Evolutionary conservation across 2,888 invertebrate genomes (phyloP).

Genomic region (Drosophila subsilvestris): DNA sequence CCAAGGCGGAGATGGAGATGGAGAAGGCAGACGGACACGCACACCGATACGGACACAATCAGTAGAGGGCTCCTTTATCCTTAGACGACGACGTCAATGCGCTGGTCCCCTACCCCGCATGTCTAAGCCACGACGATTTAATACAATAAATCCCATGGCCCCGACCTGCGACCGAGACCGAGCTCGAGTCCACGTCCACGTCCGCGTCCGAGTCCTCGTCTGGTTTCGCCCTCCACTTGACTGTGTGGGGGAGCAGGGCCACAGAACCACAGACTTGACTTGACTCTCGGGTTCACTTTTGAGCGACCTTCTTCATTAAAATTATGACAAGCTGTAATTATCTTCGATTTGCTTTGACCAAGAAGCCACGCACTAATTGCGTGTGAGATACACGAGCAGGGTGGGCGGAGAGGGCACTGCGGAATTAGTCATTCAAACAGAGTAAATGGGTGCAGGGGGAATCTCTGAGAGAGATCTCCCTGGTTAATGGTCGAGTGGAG

Average conservation of each 20-base stretch:
- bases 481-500: not conserved
- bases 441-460: not conserved
- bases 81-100: slow-evolving; percentile 24
- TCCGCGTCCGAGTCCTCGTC: slow-evolving; percentile 1
- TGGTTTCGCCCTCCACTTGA: slow-evolving; percentile 22
- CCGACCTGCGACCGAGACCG: not conserved
- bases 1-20: not conserved
- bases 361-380: slow-evolving; percentile 71
- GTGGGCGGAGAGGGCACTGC: slow-evolving; percentile 29
- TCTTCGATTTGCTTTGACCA: slow-evolving; percentile 79
- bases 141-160: slow-evolving; percentile 60
- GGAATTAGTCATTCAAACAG: slow-evolving; percentile 55
- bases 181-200: not conserved
- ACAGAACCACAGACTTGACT: slow-evolving; percentile 12
- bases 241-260: slow-evolving; percentile 1
- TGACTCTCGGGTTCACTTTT: slow-evolving; percentile 53
- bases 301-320: slow-evolving; percentile 78
- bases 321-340: slow-evolving; percentile 80
- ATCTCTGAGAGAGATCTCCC: slow-evolving; percentile 1
- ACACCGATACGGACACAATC: not conserved
- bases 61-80: not conserved
- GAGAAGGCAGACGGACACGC: slow-evolving; percentile 2
- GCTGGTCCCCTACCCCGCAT: slow-evolving; percentile 12
- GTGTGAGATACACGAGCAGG: slow-evolving; percentile 55
- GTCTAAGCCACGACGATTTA: slow-evolving; percentile 60